Evolutionary conservation across 2,888 invertebrate species (phyloP).

Genomic region (Choreutis nemorana): DNA sequence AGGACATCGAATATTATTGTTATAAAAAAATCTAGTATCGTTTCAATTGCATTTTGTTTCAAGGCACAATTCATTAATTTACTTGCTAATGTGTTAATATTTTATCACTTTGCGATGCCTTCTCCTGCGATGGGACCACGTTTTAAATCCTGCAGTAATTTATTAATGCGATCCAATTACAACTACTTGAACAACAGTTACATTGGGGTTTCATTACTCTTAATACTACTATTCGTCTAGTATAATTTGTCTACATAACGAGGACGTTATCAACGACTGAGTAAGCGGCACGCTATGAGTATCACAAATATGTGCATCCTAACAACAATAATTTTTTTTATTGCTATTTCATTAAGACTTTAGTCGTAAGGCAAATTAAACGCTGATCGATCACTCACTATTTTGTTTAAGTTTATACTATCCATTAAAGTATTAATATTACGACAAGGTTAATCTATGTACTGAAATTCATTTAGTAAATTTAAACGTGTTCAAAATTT

Average conservation of each 20-base stretch:
- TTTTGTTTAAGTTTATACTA: no score
- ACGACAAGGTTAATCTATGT: no score
- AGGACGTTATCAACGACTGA: constrained; percentile 56
- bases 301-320: constrained; percentile 59
- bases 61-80: no score
- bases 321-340: constrained; percentile 52
- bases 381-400: constrained; percentile 26
- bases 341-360: constrained; percentile 57
- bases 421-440: no score
- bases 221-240: constrained; percentile 54
- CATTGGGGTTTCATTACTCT: constrained; percentile 49
- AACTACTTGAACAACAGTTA: constrained; percentile 23
- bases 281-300: constrained; percentile 52
- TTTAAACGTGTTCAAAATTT: constrained; percentile 12
- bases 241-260: constrained; percentile 58
- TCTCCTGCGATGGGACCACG: no score
- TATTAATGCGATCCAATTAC: no score
- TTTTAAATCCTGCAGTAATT: no score
- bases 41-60: constrained; percentile 32
- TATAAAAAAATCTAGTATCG: no score
- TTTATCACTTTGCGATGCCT: no score
- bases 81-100: no score
- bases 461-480: no score
- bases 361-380: constrained; percentile 55
- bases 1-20: no score